These are phyloP conservation scores for Eupithecia inturbata DNA, from an alignment of 2,888 invertebrate species.

Conservation along the genomic window DNA sequence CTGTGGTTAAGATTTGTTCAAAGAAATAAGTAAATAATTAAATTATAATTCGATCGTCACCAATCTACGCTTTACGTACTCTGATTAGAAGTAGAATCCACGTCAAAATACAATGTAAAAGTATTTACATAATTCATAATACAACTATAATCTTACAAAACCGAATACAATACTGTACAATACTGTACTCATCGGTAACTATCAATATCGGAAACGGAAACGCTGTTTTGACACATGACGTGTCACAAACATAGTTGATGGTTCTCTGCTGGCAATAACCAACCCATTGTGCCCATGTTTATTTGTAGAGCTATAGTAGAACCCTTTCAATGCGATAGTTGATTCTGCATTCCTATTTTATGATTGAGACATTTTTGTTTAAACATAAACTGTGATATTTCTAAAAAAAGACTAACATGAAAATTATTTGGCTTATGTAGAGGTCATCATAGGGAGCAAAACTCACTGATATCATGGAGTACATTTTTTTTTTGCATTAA, in stretches of 20 bases:
- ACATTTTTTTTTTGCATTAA: too few relatives aligned
- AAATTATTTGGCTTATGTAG: not conserved
- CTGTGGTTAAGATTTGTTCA: too few relatives aligned
- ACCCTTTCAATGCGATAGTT: not conserved
- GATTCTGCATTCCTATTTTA: not conserved
- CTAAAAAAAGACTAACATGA: not conserved
- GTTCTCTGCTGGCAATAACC: not conserved
- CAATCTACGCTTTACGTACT: not conserved
- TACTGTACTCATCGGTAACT: constrained; percentile 4
- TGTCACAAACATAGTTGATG: constrained; percentile 25
- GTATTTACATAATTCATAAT: not conserved
- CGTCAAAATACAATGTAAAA: not conserved
- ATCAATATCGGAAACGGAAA: constrained; percentile 11
- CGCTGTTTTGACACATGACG: constrained; percentile 38
- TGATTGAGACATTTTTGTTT: not conserved
- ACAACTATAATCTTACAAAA: not conserved
- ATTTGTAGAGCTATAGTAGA: not conserved
- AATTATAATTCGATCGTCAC: not conserved
- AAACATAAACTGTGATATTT: too few relatives aligned
- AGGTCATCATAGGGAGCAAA: too few relatives aligned
- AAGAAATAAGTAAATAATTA: not conserved
- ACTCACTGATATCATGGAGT: too few relatives aligned
- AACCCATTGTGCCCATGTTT: not conserved
- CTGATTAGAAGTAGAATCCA: not conserved
- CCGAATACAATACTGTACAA: not conserved